Evolutionary conservation across 2,797 vertebrate species (phyloP), one percentile per base, ranked within the genome.

Genomic region (Steatocranus sp.): DNA sequence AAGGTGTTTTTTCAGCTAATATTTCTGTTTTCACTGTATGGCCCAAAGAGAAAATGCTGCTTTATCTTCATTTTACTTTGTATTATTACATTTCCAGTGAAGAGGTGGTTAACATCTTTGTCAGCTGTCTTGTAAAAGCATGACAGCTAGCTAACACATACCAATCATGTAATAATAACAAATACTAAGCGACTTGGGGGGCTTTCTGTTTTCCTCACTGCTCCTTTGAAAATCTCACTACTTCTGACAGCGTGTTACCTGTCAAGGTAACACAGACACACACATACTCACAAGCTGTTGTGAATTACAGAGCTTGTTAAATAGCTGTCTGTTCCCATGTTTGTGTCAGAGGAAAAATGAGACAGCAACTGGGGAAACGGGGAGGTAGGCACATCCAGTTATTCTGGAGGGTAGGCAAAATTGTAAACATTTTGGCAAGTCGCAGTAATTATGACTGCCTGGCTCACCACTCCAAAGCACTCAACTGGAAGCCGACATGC

Each of bases 371-470:
- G 11, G n/a, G 18, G 27, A 51, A 46, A 77, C 14, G 6, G 43
- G 51, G 58, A 43, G 20, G 68, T 79, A 76, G 58, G 54, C 23
- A 11, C 36, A 34, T 82, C 75, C 78, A 88, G 82, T 89, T 91
- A 88, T 84, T 88, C 5, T 82, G 46, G 74, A 83, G 79, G 75
- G 79, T 76, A 78, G 78, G 77, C 8, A 12, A 86, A 77, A 75
- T 36, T 83, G 78, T 76, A 73, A 83, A 86, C 79, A 85, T 84
- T 79, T 76, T 78, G 54, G 61, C 61, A 51, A 84, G 87, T 48
- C 63, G 18, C 73, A 83, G 75, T 84, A 86, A 89, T 88, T 85
- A 81, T 79, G 66, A 63, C 54, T 61, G 34, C 49, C 48, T 81
- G 77, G 86, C 76, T 91, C 46, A 53, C 56, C 79, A 41, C 70